A percentile compares a stretch with the other conserved stretches of the same genome.
These are phyloP conservation scores for Pandemis corylana DNA, from an alignment of 2,888 invertebrate species.

Conservation along the genomic window DNA sequence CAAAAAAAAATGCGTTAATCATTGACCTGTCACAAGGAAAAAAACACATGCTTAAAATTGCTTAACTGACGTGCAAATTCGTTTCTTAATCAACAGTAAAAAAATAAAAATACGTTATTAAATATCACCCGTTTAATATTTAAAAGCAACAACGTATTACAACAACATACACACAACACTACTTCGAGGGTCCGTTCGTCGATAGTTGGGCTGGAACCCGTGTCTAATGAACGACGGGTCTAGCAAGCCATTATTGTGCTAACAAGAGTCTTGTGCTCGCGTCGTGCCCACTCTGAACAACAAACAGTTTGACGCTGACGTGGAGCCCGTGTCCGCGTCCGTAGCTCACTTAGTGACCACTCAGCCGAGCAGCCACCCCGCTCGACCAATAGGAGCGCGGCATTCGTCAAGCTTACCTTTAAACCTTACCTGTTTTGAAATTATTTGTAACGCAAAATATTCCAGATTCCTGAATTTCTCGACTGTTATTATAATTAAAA, in stretches of 20 bases:
- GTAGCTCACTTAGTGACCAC: constrained; percentile 14
- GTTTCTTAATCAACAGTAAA: too few species aligned
- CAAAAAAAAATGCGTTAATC: background rate
- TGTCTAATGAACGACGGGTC: background rate
- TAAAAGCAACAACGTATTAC: too few species aligned
- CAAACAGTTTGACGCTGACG: constrained; percentile 15
- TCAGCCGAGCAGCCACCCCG: background rate
- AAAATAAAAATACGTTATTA: too few species aligned
- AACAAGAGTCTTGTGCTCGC: background rate
- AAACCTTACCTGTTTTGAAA: background rate
- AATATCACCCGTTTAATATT: too few species aligned
- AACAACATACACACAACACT: background rate
- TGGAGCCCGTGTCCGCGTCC: constrained; percentile 7
- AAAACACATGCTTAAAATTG: too few species aligned
- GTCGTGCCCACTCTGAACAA: background rate
- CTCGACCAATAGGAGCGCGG: background rate
- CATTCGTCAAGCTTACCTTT: background rate
- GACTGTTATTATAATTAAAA: constrained; percentile 37
- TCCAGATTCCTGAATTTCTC: constrained; percentile 28
- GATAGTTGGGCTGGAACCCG: background rate
- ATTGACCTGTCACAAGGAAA: too few species aligned
- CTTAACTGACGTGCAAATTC: too few species aligned
- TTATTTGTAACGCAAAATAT: constrained; percentile 28
- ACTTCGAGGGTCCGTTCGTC: background rate
- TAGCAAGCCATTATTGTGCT: constrained; percentile 8